Percentiles rank a stretch among this genome's conserved stretches.
Conservation (phyloP, 1,140 invertebrate species). For the Lutraria rhynchaena region DNA sequence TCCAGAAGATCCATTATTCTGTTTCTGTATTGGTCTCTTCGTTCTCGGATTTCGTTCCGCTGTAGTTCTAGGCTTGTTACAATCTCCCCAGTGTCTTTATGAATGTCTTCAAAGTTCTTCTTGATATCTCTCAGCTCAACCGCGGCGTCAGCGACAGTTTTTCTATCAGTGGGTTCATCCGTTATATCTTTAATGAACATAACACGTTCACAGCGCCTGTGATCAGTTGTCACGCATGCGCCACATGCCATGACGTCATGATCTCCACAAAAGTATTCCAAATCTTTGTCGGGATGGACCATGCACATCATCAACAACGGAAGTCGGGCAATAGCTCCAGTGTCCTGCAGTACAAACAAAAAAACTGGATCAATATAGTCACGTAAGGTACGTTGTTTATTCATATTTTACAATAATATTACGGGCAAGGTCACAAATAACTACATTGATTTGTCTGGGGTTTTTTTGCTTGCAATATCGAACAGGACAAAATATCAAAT, state of each 20-base stretch:
- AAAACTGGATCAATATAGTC: no score
- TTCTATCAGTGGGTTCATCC: slow-evolving; percentile 50
- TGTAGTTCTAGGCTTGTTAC: slow-evolving; percentile 36
- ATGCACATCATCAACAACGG: slow-evolving; percentile 57
- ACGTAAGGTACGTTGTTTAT: no score
- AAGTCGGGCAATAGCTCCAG: slow-evolving; percentile 47
- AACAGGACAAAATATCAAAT: no score
- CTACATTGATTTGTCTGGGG: no score
- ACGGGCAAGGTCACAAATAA: no score
- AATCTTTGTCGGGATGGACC: slow-evolving; percentile 46
- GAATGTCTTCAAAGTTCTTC: slow-evolving; percentile 57
- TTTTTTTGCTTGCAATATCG: no score
- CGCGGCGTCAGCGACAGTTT: slow-evolving; percentile 44
- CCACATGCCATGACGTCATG: slow-evolving; percentile 58
- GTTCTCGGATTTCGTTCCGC: slow-evolving; percentile 46
- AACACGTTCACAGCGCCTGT: slow-evolving; percentile 49
- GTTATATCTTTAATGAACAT: slow-evolving; percentile 59
- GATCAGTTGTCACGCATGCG: slow-evolving; percentile 54
- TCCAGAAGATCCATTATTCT: slow-evolving; percentile 40
- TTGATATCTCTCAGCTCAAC: slow-evolving; percentile 47
- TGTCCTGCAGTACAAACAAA: no score
- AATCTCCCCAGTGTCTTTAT: slow-evolving; percentile 56
- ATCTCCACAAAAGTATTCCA: slow-evolving; percentile 53
- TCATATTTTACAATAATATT: no score
- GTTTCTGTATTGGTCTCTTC: slow-evolving; percentile 43